phyloP scores from a whole-genome alignment of 1,140 invertebrate genomes.

The Scaptomyza graminum region DNA sequence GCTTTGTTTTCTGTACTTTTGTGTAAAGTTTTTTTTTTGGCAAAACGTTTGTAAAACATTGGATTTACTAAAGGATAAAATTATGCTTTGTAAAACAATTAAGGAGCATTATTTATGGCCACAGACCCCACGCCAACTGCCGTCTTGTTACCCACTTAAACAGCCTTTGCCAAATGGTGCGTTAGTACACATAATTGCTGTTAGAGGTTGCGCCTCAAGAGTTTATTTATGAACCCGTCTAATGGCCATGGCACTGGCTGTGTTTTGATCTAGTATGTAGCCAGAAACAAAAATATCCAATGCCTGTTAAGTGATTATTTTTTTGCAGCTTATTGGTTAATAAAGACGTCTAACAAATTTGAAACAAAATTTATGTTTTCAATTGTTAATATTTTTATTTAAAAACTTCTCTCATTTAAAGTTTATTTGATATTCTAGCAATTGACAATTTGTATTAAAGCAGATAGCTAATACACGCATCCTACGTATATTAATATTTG shows the following conservation, averaged over 20 bases:
- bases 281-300: not conserved
- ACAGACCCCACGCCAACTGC: conserved; percentile 31
- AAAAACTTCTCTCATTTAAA: too few relatives aligned
- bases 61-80: conserved; percentile 77
- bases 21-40: conserved; percentile 11
- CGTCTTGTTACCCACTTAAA: not conserved
- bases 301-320: conserved; percentile 53
- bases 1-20: conserved; percentile 9
- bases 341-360: conserved; percentile 37
- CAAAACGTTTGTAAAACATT: conserved; percentile 74
- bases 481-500: conserved; percentile 8
- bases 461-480: not conserved
- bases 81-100: conserved; percentile 82
- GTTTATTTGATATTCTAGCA: not conserved
- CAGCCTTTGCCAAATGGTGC: conserved; percentile 40
- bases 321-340: conserved; percentile 53
- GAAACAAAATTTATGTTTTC: not conserved
- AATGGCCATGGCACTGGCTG: conserved; percentile 31
- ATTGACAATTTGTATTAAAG: not conserved
- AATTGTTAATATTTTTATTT: not conserved
- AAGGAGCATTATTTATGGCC: conserved; percentile 76
- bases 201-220: conserved; percentile 25
- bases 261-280: conserved; percentile 28
- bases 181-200: conserved; percentile 51
- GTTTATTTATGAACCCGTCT: conserved; percentile 47